A percentile compares a stretch with the other conserved stretches of the same genome.
Conservation (phyloP, 2,797 vertebrate genomes). For the Microctenopoma stevenorrisi region DNA sequence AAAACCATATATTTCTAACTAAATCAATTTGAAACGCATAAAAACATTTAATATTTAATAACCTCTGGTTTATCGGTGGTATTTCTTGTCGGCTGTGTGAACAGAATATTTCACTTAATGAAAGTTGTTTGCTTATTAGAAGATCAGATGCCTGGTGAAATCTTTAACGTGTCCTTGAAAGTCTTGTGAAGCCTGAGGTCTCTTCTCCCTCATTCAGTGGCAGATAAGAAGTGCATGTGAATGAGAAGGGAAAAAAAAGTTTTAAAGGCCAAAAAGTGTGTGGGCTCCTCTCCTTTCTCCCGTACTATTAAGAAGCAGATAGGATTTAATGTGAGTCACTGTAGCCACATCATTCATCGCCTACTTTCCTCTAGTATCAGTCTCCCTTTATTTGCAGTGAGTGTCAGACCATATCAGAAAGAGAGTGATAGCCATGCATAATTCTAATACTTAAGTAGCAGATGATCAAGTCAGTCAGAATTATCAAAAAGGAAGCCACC, state of each 20-base stretch:
- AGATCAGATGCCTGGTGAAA: not conserved
- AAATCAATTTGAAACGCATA: not conserved
- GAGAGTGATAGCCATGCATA: slow-evolving; percentile 38
- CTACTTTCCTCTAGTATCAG: slow-evolving; percentile 43
- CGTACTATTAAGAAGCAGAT: slow-evolving; percentile 46
- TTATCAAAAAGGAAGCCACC: too few species aligned
- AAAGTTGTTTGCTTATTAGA: not conserved
- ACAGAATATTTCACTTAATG: not conserved
- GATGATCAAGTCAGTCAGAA: not conserved
- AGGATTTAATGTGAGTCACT: slow-evolving; percentile 72
- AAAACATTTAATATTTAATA: not conserved
- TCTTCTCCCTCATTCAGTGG: slow-evolving; percentile 18
- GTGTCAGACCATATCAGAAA: slow-evolving; percentile 55
- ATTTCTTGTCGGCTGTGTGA: not conserved
- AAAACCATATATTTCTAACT: not conserved
- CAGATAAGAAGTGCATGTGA: slow-evolving; percentile 41
- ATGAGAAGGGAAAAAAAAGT: not conserved
- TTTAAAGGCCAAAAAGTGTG: slow-evolving; percentile 29
- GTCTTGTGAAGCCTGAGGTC: slow-evolving; percentile 16
- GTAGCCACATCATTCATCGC: slow-evolving; percentile 69
- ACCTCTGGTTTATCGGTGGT: not conserved
- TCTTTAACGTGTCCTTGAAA: slow-evolving; percentile 35
- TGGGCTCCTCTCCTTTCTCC: slow-evolving; percentile 12
- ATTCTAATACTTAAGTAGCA: slow-evolving; percentile 43
- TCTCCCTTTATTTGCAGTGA: slow-evolving; percentile 49